Evolutionary conservation across 2,888 invertebrate species (phyloP).

Genomic region (Limnephilus lunatus): DNA sequence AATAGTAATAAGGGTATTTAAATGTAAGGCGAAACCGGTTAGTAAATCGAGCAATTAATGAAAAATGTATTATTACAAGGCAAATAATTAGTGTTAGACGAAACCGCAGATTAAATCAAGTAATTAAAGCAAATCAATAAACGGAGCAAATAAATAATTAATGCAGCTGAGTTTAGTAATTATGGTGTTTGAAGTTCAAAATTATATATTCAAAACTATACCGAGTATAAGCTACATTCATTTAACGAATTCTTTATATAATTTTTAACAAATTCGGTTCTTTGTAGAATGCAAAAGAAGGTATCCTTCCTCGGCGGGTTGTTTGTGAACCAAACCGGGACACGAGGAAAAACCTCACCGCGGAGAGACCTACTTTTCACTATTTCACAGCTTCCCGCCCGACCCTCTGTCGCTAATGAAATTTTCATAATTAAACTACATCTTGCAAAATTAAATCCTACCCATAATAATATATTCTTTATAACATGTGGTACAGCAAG

Average conservation of each 20-base stretch:
- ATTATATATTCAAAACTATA: background rate
- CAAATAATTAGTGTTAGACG: no score
- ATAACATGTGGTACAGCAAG: constrained; percentile 3
- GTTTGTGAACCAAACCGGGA: constrained; percentile 4
- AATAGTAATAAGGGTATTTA: no score
- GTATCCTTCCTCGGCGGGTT: background rate
- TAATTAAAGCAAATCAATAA: no score
- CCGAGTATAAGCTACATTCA: background rate
- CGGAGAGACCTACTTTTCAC: background rate
- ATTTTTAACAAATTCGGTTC: background rate
- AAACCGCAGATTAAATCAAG: no score
- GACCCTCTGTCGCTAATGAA: constrained; percentile 41
- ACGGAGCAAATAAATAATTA: background rate
- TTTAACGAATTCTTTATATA: background rate
- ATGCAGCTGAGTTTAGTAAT: background rate
- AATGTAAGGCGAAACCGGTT: background rate
- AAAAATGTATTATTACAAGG: background rate
- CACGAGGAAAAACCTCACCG: constrained; percentile 28
- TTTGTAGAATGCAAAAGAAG: background rate
- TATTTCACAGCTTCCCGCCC: background rate
- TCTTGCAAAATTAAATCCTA: constrained; percentile 41
- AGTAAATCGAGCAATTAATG: background rate
- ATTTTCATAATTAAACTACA: constrained; percentile 45
- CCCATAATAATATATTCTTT: constrained; percentile 42
- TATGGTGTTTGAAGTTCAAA: background rate